A percentile compares a stretch with the other conserved stretches of the same genome.
These are phyloP conservation scores for Cyrtodaria siliqua DNA, from an alignment of 2,888 invertebrate species.

Conservation along the genomic window DNA sequence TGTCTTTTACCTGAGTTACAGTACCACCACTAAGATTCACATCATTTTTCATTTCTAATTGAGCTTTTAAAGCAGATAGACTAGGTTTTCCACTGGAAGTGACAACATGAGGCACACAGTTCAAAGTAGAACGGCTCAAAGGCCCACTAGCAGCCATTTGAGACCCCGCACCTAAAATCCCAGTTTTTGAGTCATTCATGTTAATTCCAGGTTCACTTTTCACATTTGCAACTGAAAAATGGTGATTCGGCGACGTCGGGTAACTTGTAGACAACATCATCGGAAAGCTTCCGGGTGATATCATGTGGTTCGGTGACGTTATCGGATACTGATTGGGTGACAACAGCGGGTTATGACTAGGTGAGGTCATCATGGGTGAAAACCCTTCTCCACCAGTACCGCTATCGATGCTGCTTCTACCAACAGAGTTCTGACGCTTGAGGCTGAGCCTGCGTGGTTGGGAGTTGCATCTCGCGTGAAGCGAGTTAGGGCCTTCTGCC, in stretches of 20 bases:
- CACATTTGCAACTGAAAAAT: conserved; percentile 16
- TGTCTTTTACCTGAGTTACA: conserved; percentile 55
- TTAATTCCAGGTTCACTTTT: conserved; percentile 33
- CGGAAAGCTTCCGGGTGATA: conserved; percentile 43
- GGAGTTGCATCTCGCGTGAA: conserved; percentile 49
- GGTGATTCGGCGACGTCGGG: conserved; percentile 15
- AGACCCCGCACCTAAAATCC: conserved; percentile 23
- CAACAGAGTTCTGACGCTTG: conserved; percentile 54
- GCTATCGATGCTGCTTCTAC: conserved; percentile 58
- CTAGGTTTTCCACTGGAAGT: conserved; percentile 59
- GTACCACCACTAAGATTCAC: conserved; percentile 36
- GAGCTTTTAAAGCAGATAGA: conserved; percentile 61
- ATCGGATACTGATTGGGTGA: conserved; percentile 54
- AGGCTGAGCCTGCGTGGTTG: conserved; percentile 30
- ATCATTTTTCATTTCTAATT: conserved; percentile 62
- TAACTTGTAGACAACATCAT: conserved; percentile 39
- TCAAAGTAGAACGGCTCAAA: conserved; percentile 16
- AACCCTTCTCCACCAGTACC: conserved; percentile 51
- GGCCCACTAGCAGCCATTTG: conserved; percentile 25
- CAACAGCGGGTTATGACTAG: conserved; percentile 38
- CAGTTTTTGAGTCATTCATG: conserved; percentile 35
- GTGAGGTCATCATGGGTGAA: conserved; percentile 50
- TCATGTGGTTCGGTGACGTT: conserved; percentile 45
- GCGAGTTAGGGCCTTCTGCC: conserved; percentile 72
- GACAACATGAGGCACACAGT: conserved; percentile 21